Conservation (phyloP, 2,888 invertebrate genomes). For the Cynaeus angustus region DNA sequence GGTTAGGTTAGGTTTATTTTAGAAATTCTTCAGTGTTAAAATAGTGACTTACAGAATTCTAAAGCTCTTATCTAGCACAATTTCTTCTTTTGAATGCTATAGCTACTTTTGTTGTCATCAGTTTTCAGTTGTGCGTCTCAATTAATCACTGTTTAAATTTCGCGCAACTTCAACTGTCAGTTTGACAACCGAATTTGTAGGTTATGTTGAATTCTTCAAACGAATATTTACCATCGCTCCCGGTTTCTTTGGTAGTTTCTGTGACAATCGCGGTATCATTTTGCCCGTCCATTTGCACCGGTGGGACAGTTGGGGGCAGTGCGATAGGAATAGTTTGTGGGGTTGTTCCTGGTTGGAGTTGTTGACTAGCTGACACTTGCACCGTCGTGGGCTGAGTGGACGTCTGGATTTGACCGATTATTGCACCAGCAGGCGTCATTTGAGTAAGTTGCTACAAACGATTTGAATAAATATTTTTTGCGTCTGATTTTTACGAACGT, state of each 20-base stretch:
- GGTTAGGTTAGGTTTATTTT: no score
- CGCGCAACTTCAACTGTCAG: not conserved
- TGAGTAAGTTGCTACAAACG: conserved; percentile 55
- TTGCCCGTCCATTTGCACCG: conserved; percentile 54
- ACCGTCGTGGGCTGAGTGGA: conserved; percentile 64
- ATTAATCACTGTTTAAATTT: no score
- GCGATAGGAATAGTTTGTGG: conserved; percentile 64
- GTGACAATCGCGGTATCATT: conserved; percentile 9
- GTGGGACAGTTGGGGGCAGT: conserved; percentile 64
- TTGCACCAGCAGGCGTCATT: conserved; percentile 73
- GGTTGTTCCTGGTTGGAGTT: conserved; percentile 58
- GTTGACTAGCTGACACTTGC: conserved; percentile 66
- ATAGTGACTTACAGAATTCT: no score
- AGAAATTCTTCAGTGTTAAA: no score
- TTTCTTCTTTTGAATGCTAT: no score
- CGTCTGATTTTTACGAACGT: conserved; percentile 57
- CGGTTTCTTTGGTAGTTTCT: conserved; percentile 31
- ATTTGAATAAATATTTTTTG: not conserved
- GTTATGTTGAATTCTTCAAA: not conserved
- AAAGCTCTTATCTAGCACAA: no score
- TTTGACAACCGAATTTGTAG: not conserved
- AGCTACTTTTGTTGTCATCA: no score
- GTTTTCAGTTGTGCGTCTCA: no score
- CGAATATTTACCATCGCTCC: conserved; percentile 30
- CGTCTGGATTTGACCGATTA: conserved; percentile 70